phyloP scores from a whole-genome alignment of 2,113 vertebrate species.

The Elachura formosa region DNA sequence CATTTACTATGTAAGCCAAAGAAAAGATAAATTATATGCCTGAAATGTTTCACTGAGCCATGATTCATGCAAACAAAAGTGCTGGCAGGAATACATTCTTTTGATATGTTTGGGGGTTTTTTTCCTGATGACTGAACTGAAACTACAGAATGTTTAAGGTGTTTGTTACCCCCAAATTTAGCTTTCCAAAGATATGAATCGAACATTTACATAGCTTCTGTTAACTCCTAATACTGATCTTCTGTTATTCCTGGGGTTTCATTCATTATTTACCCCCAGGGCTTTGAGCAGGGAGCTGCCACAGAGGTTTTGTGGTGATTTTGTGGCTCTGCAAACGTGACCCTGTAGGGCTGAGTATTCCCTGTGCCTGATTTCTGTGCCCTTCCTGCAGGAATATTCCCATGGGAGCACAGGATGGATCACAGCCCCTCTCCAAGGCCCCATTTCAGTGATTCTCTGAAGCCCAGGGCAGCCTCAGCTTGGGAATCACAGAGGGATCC shows the following conservation, averaged over 20 bases:
- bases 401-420: fast-evolving
- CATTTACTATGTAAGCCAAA: conserved; percentile 73
- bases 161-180: conserved; percentile 13
- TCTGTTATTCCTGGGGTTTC: neutral
- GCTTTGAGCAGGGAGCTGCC: neutral
- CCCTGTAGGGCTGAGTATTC: neutral
- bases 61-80: conserved; percentile 66
- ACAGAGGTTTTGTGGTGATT: neutral
- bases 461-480: neutral
- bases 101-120: neutral
- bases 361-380: neutral
- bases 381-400: neutral
- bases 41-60: conserved; percentile 70
- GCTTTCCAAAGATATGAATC: neutral
- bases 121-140: conserved; percentile 25
- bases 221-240: neutral
- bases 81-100: conserved; percentile 52
- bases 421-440: neutral
- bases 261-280: neutral
- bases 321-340: neutral
- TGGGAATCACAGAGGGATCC: neutral
- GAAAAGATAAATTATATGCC: conserved; percentile 79
- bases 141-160: conserved; percentile 50
- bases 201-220: neutral
- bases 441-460: fast-evolving